A percentile compares a stretch with the other conserved stretches of the same genome.
phyloP scores from a whole-genome alignment of 2,113 vertebrate genomes.

The Hypocryptadius cinnamomeus region DNA sequence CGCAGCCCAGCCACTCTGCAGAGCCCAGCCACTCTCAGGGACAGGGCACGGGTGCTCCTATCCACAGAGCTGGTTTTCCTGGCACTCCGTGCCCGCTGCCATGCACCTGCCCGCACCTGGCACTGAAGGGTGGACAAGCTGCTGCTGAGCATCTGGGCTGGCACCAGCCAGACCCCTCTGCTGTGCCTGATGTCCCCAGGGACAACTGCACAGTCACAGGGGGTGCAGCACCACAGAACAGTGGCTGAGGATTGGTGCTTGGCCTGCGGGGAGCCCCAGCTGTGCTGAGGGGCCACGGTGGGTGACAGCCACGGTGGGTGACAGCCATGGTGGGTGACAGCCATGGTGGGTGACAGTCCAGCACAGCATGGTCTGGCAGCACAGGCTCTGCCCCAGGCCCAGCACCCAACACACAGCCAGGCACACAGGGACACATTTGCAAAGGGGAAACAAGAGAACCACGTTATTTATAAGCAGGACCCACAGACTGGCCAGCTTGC shows the following conservation, averaged over 20 bases:
- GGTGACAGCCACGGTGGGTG: too few relatives aligned
- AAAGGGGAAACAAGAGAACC: accelerated
- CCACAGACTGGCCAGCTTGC: neutral
- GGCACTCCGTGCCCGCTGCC: neutral
- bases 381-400: neutral
- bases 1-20: neutral
- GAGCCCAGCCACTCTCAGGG: neutral
- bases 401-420: neutral
- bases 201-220: too few relatives aligned
- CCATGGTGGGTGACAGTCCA: accelerated
- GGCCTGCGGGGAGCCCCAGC: neutral
- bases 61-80: too few relatives aligned
- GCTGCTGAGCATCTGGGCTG: neutral
- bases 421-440: neutral
- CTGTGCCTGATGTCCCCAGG: neutral
- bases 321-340: accelerated
- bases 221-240: neutral
- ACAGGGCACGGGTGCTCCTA: accelerated
- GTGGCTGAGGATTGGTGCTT: accelerated
- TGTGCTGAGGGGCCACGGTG: neutral
- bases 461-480: neutral
- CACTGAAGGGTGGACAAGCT: accelerated
- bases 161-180: neutral
- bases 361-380: accelerated
- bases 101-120: accelerated